These are phyloP conservation scores for Solenopsis fugax DNA, from an alignment of 1,140 invertebrate species.

Conservation along the genomic window DNA sequence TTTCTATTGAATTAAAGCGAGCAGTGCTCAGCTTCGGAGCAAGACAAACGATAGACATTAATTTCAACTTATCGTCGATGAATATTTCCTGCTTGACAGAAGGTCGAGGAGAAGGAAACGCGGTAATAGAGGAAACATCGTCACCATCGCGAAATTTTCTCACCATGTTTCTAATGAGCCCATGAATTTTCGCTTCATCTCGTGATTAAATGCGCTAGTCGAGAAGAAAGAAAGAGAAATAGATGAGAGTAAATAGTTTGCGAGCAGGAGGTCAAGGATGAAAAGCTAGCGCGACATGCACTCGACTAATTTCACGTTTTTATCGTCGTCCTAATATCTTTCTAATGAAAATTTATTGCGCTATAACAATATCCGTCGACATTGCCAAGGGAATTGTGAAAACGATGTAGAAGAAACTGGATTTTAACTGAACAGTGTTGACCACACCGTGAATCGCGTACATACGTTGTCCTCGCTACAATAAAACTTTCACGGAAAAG, in stretches of 20 bases:
- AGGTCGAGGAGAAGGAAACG: slow-evolving; percentile 36
- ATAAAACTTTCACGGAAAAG: slow-evolving; percentile 15
- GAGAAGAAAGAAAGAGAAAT: slow-evolving; percentile 35
- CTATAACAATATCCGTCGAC: not conserved
- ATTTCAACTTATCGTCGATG: slow-evolving; percentile 46
- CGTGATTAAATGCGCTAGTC: slow-evolving; percentile 30
- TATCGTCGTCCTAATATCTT: slow-evolving; percentile 47
- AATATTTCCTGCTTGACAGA: slow-evolving; percentile 28
- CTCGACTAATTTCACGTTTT: slow-evolving; percentile 53
- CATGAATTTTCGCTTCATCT: slow-evolving; percentile 61
- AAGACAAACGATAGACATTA: slow-evolving; percentile 47
- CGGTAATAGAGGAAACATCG: slow-evolving; percentile 16
- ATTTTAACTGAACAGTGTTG: slow-evolving; percentile 23
- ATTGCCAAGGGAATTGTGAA: not conserved
- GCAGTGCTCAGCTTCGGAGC: not conserved
- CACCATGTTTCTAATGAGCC: slow-evolving; percentile 45
- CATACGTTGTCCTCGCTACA: not conserved
- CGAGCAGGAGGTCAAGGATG: not conserved
- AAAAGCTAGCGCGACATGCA: slow-evolving; percentile 14
- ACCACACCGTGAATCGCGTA: not conserved
- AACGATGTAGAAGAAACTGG: not conserved
- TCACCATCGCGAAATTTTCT: slow-evolving; percentile 16
- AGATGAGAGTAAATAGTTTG: slow-evolving; percentile 14
- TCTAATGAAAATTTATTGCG: slow-evolving; percentile 55
- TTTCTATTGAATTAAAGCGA: slow-evolving; percentile 53